These are phyloP conservation scores for Sinocyclocheilus maitianheensis DNA, from an alignment of 2,113 vertebrate species.

Conservation along the genomic window DNA sequence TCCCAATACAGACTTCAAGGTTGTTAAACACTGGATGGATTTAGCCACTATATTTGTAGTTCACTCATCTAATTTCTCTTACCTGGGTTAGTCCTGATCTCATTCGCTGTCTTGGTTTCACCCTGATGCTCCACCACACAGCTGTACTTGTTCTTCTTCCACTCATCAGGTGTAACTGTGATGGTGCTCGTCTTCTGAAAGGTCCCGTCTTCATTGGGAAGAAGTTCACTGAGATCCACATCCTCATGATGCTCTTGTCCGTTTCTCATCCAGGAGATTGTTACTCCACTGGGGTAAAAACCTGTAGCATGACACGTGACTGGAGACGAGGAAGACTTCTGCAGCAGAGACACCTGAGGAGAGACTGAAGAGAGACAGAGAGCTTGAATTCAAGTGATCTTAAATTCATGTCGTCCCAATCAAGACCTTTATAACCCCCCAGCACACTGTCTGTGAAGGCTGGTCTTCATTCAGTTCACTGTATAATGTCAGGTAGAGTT, in stretches of 20 bases:
- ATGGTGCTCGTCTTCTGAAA: conserved; percentile 62
- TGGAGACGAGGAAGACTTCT: conserved; percentile 45
- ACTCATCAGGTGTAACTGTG: conserved; percentile 18
- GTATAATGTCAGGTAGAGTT: no score
- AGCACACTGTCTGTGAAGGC: no score
- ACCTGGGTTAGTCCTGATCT: no score
- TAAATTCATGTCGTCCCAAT: no score
- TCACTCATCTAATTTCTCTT: no score
- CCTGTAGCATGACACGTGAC: conserved; percentile 64
- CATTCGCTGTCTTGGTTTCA: neutral
- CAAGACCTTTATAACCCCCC: no score
- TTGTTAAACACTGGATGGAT: no score
- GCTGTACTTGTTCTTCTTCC: conserved; percentile 1
- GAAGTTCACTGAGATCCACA: conserved; percentile 55
- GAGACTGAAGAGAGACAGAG: conserved; percentile 31
- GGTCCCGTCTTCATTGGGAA: conserved; percentile 62
- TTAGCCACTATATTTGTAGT: no score
- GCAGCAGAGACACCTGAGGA: conserved; percentile 40
- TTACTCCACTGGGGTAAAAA: conserved; percentile 63
- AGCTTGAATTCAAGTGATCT: neutral
- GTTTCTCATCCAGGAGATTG: conserved; percentile 51
- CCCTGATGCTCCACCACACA: conserved; percentile 52
- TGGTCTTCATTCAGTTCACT: no score
- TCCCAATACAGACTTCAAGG: no score
- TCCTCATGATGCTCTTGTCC: conserved; percentile 52